These are phyloP conservation scores for Mimumesa dahlbomi DNA, from an alignment of 2,888 invertebrate genomes.

Conservation along the genomic window DNA sequence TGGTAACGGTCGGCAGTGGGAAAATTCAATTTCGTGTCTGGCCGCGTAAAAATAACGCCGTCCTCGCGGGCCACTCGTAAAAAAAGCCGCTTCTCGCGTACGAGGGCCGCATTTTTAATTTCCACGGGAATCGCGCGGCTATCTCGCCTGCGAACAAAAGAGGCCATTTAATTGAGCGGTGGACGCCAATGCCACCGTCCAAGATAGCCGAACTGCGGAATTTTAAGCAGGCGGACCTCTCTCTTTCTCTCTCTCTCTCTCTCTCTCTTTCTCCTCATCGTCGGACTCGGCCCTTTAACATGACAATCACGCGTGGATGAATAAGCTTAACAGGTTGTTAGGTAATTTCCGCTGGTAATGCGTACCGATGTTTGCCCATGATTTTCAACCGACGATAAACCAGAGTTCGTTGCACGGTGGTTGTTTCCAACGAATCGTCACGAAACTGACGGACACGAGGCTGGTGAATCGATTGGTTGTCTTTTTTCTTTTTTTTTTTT, in stretches of 20 bases:
- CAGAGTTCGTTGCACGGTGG: too few relatives aligned
- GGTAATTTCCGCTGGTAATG: slow-evolving; percentile 40
- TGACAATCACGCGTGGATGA: slow-evolving; percentile 8
- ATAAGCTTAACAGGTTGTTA: slow-evolving; percentile 25
- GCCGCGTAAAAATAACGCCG: slow-evolving; percentile 51
- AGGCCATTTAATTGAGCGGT: slow-evolving; percentile 35
- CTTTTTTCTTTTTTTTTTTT: too few relatives aligned
- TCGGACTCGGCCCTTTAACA: background rate
- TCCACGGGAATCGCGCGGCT: slow-evolving; percentile 1
- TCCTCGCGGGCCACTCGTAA: slow-evolving; percentile 27
- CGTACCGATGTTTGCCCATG: slow-evolving; percentile 23
- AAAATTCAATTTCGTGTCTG: slow-evolving; percentile 64
- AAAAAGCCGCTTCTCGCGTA: slow-evolving; percentile 34
- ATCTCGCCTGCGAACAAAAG: slow-evolving; percentile 30
- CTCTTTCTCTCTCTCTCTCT: background rate
- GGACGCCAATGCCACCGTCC: background rate
- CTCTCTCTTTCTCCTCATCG: background rate
- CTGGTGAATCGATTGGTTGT: too few relatives aligned
- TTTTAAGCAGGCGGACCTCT: slow-evolving; percentile 20
- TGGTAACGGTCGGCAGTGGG: slow-evolving; percentile 19
- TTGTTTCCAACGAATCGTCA: too few relatives aligned
- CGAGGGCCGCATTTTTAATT: slow-evolving; percentile 51
- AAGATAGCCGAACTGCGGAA: slow-evolving; percentile 16
- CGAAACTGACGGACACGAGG: too few relatives aligned
- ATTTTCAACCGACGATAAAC: slow-evolving; percentile 24